Evolutionary conservation across 2,797 vertebrate genomes (phyloP).

Genomic region (Pygocentrus nattereri): DNA sequence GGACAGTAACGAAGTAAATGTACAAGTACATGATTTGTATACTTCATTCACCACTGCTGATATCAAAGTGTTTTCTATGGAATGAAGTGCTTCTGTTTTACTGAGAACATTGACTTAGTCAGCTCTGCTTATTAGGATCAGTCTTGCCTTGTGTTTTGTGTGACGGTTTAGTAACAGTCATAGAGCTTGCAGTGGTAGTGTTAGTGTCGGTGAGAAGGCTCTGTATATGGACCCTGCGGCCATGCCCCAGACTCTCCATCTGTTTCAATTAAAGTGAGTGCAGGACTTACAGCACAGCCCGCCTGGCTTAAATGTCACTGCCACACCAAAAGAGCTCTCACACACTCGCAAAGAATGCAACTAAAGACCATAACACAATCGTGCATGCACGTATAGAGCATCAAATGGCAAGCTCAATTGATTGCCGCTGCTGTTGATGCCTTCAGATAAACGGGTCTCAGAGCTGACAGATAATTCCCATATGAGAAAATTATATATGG

Average conservation of each 20-base stretch:
- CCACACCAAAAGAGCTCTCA: constrained; percentile 44
- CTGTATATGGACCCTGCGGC: constrained; percentile 39
- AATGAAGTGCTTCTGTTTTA: constrained; percentile 19
- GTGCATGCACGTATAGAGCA: constrained; percentile 14
- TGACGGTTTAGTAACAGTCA: constrained; percentile 10
- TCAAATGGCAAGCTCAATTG: constrained; percentile 11
- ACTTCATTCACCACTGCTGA: no score
- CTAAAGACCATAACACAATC: constrained; percentile 36
- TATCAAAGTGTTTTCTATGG: not conserved
- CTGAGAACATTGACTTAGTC: not conserved
- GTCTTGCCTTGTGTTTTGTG: constrained; percentile 1
- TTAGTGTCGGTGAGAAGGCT: constrained; percentile 29
- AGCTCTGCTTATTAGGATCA: not conserved
- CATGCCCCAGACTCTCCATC: constrained; percentile 70
- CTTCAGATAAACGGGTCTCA: constrained; percentile 6
- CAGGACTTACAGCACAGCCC: constrained; percentile 58
- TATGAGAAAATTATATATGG: no score
- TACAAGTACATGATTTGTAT: no score
- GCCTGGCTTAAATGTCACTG: constrained; percentile 54
- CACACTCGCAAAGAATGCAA: constrained; percentile 35
- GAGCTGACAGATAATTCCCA: not conserved
- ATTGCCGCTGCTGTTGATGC: not conserved
- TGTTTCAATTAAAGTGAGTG: constrained; percentile 78
- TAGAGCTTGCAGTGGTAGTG: constrained; percentile 18
- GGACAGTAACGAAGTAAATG: no score